Percentiles rank a stretch among this genome's conserved stretches.
Conservation (phyloP, 2,113 vertebrate genomes). For the Pteruthius melanotis region DNA sequence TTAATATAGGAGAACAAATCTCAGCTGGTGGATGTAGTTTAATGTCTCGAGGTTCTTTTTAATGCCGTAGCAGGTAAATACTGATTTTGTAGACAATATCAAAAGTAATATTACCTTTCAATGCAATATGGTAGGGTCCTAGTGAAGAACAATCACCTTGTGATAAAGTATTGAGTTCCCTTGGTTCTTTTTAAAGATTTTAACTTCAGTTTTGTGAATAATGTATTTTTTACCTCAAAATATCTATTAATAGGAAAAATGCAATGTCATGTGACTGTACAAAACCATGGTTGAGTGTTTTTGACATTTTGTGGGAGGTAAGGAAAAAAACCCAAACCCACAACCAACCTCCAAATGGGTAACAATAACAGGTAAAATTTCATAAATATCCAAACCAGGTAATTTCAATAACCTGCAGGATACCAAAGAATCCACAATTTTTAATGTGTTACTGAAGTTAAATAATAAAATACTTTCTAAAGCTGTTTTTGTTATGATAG, state of each 20-base stretch:
- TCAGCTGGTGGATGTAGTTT: not conserved
- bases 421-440: not conserved
- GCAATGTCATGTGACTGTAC: not conserved
- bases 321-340: too few relatives aligned
- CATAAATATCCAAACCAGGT: not conserved
- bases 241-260: not conserved
- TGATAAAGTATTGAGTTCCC: not conserved
- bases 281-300: not conserved
- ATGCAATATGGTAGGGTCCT: not conserved
- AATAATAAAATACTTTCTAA: not conserved
- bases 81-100: not conserved
- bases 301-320: not conserved
- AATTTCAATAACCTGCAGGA: not conserved
- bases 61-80: not conserved
- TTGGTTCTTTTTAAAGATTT: not conserved
- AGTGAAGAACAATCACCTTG: not conserved
- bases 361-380: not conserved
- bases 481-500: not conserved
- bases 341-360: fast-evolving
- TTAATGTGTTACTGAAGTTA: not conserved
- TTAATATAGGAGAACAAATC: not conserved
- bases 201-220: not conserved
- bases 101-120: not conserved
- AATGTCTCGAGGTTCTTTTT: not conserved
- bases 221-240: not conserved